Base-by-base conservation (phyloP, 2,888 invertebrate genomes). In the Teinopalpus imperialis region DNA sequence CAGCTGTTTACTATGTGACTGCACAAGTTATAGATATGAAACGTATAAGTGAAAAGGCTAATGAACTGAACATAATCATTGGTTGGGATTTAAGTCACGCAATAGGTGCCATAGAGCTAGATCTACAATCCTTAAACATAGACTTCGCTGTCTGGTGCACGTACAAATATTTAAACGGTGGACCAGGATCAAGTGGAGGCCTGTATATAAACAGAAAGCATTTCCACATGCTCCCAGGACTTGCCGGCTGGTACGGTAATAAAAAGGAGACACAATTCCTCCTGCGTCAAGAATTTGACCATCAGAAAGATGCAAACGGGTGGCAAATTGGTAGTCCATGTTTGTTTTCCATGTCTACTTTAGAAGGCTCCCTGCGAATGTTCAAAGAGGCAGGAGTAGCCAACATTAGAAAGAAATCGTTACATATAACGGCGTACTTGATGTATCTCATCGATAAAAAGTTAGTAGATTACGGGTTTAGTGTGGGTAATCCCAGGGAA, bases 71-170 rank as follows among this genome's bases (percentile, higher is more conserved):
- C 1, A 81, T 85, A 12, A 54, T 74, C 1, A 72, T 86, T 0
- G 86, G 86, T 1, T 86, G 83, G 83, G 86, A 86, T 35, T 53
- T 85, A 1, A 72, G 80, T 16, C 86, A 86, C 12, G 82, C 74
- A 0, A 69, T 73, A 3, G 86, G 86, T 0, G 68, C 69, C 1
- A 49, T 85, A 1, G 76, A 81, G 49, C 57, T 83, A 0, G 68
- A 85, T 60, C 53, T 86, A 2, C 76, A 75, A 26, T 54, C 64
- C 8, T n/a, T 81, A 1, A 76, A 83, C 43, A 59, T 69, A 10
- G 86, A 86, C 52, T 86, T 85, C 47, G 86, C 83, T 0, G 58
- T 85, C 2, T 85, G 85, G 86, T 85, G 83, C 43, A 85, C 80
- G 1, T 86, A 86, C 37, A 86, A 86, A 56, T 85, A 86, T 37